A percentile compares a stretch with the other conserved stretches of the same genome.
These are phyloP conservation scores for Acanthosoma haemorrhoidale DNA, from an alignment of 2,888 invertebrate species.

Conservation along the genomic window DNA sequence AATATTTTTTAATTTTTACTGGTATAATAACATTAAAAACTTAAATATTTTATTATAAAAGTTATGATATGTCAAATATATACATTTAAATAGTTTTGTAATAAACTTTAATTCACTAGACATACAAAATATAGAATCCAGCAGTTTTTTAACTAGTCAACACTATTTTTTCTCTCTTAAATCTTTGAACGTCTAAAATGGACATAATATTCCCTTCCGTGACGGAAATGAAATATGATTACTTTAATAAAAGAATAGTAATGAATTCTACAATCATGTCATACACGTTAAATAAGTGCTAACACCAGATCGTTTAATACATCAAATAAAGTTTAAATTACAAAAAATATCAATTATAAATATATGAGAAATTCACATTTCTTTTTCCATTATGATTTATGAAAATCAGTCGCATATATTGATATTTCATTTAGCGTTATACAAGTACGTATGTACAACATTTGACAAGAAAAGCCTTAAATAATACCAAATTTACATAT, in stretches of 20 bases:
- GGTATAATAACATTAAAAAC: too few relatives aligned
- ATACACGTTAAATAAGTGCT: not conserved
- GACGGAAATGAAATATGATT: not conserved
- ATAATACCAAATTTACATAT: slow-evolving; percentile 6
- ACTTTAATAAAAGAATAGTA: not conserved
- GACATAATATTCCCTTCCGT: not conserved
- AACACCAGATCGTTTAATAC: not conserved
- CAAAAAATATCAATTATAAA: slow-evolving; percentile 10
- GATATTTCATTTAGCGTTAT: not conserved
- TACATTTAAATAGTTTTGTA: not conserved
- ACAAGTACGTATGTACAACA: not conserved
- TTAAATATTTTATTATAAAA: slow-evolving; percentile 7
- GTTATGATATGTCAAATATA: slow-evolving; percentile 8
- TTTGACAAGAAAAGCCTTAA: slow-evolving; percentile 5
- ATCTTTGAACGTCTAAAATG: not conserved
- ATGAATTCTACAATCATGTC: not conserved
- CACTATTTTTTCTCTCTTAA: too few relatives aligned
- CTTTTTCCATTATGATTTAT: not conserved
- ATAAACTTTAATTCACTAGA: not conserved
- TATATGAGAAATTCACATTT: not conserved
- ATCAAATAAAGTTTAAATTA: not conserved
- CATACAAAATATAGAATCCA: slow-evolving; percentile 10
- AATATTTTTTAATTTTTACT: too few relatives aligned
- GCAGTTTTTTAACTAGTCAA: not conserved
- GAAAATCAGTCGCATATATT: not conserved